phyloP scores from a whole-genome alignment of 2,888 invertebrate species.

The Brassicogethes aeneus region DNA sequence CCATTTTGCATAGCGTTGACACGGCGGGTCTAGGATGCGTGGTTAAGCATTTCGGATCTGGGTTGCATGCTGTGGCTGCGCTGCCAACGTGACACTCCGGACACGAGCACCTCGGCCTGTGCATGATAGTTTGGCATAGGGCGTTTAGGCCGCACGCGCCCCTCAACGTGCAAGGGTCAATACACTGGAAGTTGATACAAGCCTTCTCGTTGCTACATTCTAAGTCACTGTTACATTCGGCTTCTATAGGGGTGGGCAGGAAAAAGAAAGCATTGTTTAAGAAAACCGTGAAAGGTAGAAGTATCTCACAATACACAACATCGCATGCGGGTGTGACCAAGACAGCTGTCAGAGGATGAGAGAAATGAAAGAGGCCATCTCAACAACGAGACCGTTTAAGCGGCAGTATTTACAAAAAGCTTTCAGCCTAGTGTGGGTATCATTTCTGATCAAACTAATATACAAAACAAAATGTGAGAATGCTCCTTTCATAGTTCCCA shows the following conservation, averaged over 20 bases:
- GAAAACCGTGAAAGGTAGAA: constrained; percentile 90
- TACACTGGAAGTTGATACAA: constrained; percentile 83
- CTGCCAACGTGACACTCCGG: constrained; percentile 81
- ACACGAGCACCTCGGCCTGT: constrained; percentile 80
- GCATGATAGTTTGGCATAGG: constrained; percentile 74
- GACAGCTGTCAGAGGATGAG: constrained; percentile 41
- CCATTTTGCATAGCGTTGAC: constrained; percentile 51
- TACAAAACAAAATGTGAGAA: constrained; percentile 52
- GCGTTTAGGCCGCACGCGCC: constrained; percentile 87
- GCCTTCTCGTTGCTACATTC: constrained; percentile 89
- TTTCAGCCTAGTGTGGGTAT: constrained; percentile 29
- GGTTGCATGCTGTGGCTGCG: constrained; percentile 69
- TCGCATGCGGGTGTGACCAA: constrained; percentile 52
- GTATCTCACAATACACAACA: constrained; percentile 41
- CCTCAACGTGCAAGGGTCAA: constrained; percentile 82
- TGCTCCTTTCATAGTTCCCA: constrained; percentile 71
- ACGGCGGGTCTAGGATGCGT: constrained; percentile 48
- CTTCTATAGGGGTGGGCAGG: constrained; percentile 40
- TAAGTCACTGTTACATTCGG: constrained; percentile 80
- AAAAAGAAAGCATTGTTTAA: constrained; percentile 65
- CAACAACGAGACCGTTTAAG: constrained; percentile 40
- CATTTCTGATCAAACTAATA: background rate
- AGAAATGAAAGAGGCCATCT: constrained; percentile 43
- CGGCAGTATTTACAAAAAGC: constrained; percentile 51
- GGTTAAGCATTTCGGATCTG: constrained; percentile 68